These are phyloP conservation scores for Seriola dumerili DNA, from an alignment of 2,113 vertebrate genomes.

Conservation along the genomic window DNA sequence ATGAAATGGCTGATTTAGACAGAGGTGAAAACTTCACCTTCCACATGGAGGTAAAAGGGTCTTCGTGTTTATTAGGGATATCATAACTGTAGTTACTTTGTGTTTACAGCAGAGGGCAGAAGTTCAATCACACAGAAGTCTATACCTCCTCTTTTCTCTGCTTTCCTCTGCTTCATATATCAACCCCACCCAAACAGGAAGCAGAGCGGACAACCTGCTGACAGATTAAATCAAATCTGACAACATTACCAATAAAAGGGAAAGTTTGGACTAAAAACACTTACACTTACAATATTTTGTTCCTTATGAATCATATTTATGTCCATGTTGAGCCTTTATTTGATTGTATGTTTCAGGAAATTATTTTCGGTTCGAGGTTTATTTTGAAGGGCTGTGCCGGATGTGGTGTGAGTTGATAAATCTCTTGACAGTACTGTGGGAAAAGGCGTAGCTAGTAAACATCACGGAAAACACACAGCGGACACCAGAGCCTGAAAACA, in stretches of 20 bases:
- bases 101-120: conserved; percentile 12
- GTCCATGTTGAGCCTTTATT: neutral
- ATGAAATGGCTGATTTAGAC: too few species aligned
- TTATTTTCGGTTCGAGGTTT: neutral
- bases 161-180: conserved; percentile 24
- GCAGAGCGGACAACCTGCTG: accelerated
- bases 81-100: neutral
- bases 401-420: accelerated
- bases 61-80: too few species aligned
- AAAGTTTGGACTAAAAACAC: neutral
- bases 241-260: neutral
- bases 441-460: conserved; percentile 73
- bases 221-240: neutral
- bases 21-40: too few species aligned
- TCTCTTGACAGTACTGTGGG: neutral
- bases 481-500: conserved; percentile 5
- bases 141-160: conserved; percentile 16
- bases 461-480: conserved; percentile 22
- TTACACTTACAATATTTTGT: neutral
- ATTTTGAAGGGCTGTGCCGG: conserved; percentile 63
- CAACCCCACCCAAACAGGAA: conserved; percentile 77
- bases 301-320: too few species aligned
- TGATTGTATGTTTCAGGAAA: neutral
- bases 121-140: accelerated
- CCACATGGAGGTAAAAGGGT: too few species aligned